A percentile compares a stretch with the other conserved stretches of the same genome.
phyloP scores from a whole-genome alignment of 2,797 vertebrate genomes.

The Lemur catta region DNA sequence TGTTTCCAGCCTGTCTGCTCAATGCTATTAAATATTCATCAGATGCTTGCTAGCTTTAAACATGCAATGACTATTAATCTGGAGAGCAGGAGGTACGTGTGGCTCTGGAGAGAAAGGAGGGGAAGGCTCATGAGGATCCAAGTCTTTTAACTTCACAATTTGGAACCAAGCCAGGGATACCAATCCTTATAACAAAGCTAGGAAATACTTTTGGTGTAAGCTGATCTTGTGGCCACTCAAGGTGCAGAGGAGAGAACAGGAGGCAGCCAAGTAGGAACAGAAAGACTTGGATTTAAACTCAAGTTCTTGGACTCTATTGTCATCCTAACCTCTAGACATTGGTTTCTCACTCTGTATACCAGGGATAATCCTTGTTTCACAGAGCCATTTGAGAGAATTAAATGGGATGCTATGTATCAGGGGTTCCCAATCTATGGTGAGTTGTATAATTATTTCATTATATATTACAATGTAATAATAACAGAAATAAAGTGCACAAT shows the following conservation, averaged over 20 bases:
- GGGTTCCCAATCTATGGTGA: not conserved
- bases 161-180: not conserved
- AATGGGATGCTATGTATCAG: not conserved
- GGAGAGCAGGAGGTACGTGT: not conserved
- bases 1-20: slow-evolving; percentile 41
- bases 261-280: not conserved
- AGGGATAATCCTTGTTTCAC: not conserved
- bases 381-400: not conserved
- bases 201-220: not conserved
- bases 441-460: no score
- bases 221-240: not conserved
- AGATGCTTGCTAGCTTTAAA: slow-evolving; percentile 47
- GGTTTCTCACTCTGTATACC: not conserved
- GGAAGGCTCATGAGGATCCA: not conserved
- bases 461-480: no score
- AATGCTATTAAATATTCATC: slow-evolving; percentile 72
- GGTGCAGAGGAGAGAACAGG: not conserved
- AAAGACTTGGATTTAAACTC: not conserved
- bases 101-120: not conserved
- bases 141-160: slow-evolving; percentile 21
- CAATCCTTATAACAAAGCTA: not conserved
- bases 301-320: not conserved
- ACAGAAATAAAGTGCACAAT: no score
- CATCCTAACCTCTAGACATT: not conserved
- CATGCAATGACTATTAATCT: slow-evolving; percentile 61